phyloP scores from a whole-genome alignment of 2,888 invertebrate species.

The Chalcis sispes region DNA sequence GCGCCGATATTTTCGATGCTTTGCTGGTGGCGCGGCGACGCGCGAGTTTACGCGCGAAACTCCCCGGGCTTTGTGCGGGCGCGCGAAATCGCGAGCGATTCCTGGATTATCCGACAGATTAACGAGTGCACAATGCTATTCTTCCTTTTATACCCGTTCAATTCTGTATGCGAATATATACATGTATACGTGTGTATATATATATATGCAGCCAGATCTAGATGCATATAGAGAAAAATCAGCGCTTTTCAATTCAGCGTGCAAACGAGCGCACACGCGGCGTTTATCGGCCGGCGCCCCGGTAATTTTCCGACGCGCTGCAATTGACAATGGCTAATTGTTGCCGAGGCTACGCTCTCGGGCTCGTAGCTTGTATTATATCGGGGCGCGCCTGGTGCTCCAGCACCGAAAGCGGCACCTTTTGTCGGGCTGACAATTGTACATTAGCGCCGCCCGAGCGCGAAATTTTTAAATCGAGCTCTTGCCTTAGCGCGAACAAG shows the following conservation, averaged over 20 bases:
- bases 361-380: background rate
- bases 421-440: slow-evolving; percentile 17
- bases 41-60: background rate
- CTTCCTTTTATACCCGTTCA: background rate
- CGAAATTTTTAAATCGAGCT: slow-evolving; percentile 40
- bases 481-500: slow-evolving; percentile 9
- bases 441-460: background rate
- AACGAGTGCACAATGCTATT: slow-evolving; percentile 32
- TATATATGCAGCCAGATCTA: too few relatives aligned
- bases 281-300: slow-evolving; percentile 4
- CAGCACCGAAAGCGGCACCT: background rate
- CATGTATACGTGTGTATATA: too few relatives aligned
- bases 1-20: background rate
- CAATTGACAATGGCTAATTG: slow-evolving; percentile 38
- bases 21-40: background rate
- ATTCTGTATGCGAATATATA: too few relatives aligned
- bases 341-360: too few relatives aligned
- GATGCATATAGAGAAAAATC: slow-evolving; percentile 15
- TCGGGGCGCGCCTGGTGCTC: background rate
- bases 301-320: slow-evolving; percentile 23
- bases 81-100: slow-evolving; percentile 12
- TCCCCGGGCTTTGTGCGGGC: slow-evolving; percentile 2
- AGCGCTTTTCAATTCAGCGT: slow-evolving; percentile 50
- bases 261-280: background rate
- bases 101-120: slow-evolving; percentile 42